A percentile compares a stretch with the other conserved stretches of the same genome.
phyloP scores from a whole-genome alignment of 2,888 invertebrate species.

The Agrilus cyanescens region DNA sequence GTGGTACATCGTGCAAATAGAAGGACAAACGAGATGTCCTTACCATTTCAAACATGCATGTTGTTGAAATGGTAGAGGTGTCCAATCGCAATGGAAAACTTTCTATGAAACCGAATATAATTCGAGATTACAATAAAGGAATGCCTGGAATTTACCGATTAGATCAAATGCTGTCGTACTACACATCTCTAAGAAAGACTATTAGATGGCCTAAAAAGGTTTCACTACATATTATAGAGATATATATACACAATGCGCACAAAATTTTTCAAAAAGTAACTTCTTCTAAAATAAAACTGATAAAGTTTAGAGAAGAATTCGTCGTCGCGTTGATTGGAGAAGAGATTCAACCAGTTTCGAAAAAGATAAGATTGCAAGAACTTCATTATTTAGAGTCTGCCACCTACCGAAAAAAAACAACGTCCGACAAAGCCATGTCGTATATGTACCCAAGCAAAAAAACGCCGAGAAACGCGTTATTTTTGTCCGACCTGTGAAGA shows the following conservation, averaged over 20 bases:
- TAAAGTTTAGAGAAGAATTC: conserved; percentile 17
- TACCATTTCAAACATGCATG: conserved; percentile 18
- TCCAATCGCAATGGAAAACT: conserved; percentile 16
- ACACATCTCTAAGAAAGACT: conserved; percentile 16
- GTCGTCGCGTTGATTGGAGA: conserved; percentile 15
- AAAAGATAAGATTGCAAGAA: conserved; percentile 12
- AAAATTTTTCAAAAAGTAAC: conserved; percentile 18
- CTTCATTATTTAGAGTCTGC: conserved; percentile 16
- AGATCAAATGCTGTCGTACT: conserved; percentile 18
- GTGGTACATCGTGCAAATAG: conserved; percentile 15
- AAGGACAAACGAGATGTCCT: conserved; percentile 16
- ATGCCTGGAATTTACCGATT: conserved; percentile 17
- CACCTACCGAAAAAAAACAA: conserved; percentile 16
- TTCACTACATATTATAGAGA: conserved; percentile 10
- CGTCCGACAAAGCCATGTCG: conserved; percentile 14
- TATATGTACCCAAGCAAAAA: conserved; percentile 12
- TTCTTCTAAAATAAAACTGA: conserved; percentile 17
- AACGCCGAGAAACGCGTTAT: conserved; percentile 18
- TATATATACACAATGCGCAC: conserved; percentile 18
- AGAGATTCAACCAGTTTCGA: conserved; percentile 14
- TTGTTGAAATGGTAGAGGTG: conserved; percentile 16
- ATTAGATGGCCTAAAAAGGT: conserved; percentile 12
- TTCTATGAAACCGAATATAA: conserved; percentile 18
- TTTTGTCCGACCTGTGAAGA: conserved; percentile 16
- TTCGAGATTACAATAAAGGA: conserved; percentile 17